phyloP scores from a whole-genome alignment of 1,140 invertebrate genomes.

The Andrena cerasifolii region DNA sequence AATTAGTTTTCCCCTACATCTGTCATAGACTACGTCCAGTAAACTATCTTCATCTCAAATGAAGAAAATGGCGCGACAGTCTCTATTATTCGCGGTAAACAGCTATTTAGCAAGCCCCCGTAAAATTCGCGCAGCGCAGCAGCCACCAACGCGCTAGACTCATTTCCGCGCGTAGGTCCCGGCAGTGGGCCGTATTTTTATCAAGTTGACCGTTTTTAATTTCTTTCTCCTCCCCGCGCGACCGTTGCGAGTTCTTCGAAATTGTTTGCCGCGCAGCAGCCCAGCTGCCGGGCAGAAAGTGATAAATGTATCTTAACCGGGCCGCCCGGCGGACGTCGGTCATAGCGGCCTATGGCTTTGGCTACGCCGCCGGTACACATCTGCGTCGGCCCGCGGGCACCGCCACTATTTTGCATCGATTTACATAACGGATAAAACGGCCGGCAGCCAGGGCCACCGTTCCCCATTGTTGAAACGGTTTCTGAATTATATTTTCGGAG shows the following conservation, averaged over 20 bases:
- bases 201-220: not conserved
- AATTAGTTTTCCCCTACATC: too few species aligned
- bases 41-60: too few species aligned
- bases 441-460: slow-evolving; percentile 34
- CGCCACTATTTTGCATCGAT: slow-evolving; percentile 80
- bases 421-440: slow-evolving; percentile 81
- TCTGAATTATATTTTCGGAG: slow-evolving; percentile 75
- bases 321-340: slow-evolving; percentile 29
- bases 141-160: too few species aligned
- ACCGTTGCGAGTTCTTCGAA: not conserved
- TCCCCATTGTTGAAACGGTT: slow-evolving; percentile 77
- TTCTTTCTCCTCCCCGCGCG: too few species aligned
- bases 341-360: slow-evolving; percentile 13
- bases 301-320: slow-evolving; percentile 54
- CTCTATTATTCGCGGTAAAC: too few species aligned
- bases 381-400: slow-evolving; percentile 24
- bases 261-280: not conserved
- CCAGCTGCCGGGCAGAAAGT: not conserved
- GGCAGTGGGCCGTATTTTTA: not conserved
- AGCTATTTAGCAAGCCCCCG: too few species aligned
- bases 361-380: slow-evolving; percentile 19
- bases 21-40: too few species aligned
- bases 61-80: too few species aligned
- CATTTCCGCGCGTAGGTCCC: slow-evolving; percentile 5
- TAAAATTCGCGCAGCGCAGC: too few species aligned